Evolutionary conservation across 1,140 invertebrate species (phyloP).

Genomic region (Euschistus heros): DNA sequence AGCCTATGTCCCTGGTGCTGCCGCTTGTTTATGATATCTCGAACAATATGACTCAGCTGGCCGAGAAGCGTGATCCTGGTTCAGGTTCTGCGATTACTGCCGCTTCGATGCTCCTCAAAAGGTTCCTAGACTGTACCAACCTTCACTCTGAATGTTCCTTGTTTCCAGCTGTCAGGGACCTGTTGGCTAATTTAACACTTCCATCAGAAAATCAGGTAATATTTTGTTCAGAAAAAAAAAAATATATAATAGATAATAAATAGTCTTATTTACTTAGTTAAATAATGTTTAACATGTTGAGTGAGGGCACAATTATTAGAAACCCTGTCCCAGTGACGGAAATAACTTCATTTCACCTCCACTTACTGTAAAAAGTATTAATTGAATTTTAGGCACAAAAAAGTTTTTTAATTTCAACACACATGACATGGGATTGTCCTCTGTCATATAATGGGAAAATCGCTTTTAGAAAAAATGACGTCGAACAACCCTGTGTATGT

Average conservation of each 20-base stretch:
- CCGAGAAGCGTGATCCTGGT: conserved; percentile 61
- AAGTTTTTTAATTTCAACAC: too few relatives aligned
- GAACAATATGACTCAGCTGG: conserved; percentile 73
- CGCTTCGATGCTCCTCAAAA: conserved; percentile 53
- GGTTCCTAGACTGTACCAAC: conserved; percentile 48
- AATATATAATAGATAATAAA: too few relatives aligned
- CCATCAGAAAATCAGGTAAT: conserved; percentile 49
- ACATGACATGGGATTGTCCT: too few relatives aligned
- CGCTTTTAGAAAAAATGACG: too few relatives aligned
- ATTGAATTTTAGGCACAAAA: too few relatives aligned
- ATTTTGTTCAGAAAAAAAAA: background rate
- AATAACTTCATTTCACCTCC: too few relatives aligned
- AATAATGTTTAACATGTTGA: too few relatives aligned
- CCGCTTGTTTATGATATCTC: conserved; percentile 81
- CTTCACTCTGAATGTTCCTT: conserved; percentile 66
- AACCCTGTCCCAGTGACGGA: background rate
- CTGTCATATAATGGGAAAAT: too few relatives aligned
- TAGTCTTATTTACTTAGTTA: too few relatives aligned
- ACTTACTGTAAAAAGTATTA: too few relatives aligned
- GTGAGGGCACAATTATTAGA: background rate
- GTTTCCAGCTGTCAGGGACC: conserved; percentile 75
- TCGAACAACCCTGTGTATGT: too few relatives aligned
- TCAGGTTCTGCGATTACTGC: conserved; percentile 49
- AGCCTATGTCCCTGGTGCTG: conserved; percentile 68
- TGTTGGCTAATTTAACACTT: conserved; percentile 65